These are phyloP conservation scores for Chaetorhynchus papuensis DNA, from an alignment of 2,113 vertebrate genomes.

Conservation along the genomic window DNA sequence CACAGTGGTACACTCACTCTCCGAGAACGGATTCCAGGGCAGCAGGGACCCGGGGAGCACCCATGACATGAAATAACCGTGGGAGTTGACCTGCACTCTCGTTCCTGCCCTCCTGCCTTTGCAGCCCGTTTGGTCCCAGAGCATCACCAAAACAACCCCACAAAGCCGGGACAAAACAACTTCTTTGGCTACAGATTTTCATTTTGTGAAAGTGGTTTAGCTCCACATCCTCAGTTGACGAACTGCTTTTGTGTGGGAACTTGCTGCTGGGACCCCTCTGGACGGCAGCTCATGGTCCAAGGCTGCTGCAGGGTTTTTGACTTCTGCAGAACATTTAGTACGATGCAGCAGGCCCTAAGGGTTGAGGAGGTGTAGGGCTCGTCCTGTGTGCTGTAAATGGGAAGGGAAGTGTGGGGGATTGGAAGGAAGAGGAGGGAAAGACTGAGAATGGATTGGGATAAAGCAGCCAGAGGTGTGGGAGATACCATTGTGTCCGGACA, in stretches of 20 bases:
- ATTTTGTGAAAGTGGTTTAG: background rate
- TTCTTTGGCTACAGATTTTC: background rate
- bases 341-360: background rate
- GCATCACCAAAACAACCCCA: background rate
- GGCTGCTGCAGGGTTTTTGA: rapidly evolving
- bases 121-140: rapidly evolving
- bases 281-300: rapidly evolving
- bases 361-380: rapidly evolving
- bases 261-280: background rate
- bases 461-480: background rate
- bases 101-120: background rate
- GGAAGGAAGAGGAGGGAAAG: background rate
- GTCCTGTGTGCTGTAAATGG: rapidly evolving
- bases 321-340: background rate
- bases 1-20: rapidly evolving
- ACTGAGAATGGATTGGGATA: background rate
- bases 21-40: background rate
- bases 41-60: background rate
- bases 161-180: background rate
- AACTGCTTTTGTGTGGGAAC: background rate
- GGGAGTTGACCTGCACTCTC: background rate
- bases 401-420: background rate
- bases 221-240: background rate
- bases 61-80: background rate
- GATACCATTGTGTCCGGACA: rapidly evolving